A percentile compares a stretch with the other conserved stretches of the same genome.
These are phyloP conservation scores for Spilosoma lubricipeda DNA, from an alignment of 2,888 invertebrate species.

Conservation along the genomic window DNA sequence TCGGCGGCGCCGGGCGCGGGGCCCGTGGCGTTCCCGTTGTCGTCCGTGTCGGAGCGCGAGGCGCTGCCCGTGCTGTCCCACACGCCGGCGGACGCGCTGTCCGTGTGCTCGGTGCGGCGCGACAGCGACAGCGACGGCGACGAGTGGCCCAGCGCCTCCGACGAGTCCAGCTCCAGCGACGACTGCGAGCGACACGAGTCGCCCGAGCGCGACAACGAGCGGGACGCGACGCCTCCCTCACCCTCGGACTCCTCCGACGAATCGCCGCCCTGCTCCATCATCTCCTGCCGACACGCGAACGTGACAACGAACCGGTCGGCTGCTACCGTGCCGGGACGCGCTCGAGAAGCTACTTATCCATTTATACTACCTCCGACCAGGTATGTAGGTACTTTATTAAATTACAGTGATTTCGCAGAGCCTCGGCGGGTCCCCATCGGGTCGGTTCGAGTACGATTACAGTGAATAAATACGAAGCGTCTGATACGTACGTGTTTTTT, in stretches of 20 bases:
- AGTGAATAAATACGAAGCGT: not conserved
- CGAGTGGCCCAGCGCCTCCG: slow-evolving; percentile 61
- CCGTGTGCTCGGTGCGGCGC: slow-evolving; percentile 55
- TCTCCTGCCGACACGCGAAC: slow-evolving; percentile 37
- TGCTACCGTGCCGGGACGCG: not conserved
- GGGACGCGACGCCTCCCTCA: slow-evolving; percentile 28
- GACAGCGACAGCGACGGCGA: slow-evolving; percentile 57
- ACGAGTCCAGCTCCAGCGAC: slow-evolving; percentile 74
- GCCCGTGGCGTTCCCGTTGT: slow-evolving; percentile 66
- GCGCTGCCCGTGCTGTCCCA: slow-evolving; percentile 60
- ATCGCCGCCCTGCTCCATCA: slow-evolving; percentile 60
- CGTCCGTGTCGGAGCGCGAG: slow-evolving; percentile 61
- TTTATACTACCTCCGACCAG: not conserved
- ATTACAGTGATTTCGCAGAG: no score
- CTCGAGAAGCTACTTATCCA: not conserved
- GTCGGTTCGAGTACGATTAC: not conserved
- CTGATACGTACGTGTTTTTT: slow-evolving; percentile 4
- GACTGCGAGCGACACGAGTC: slow-evolving; percentile 62
- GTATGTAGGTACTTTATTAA: not conserved
- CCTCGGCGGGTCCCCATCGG: not conserved
- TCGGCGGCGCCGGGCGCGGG: slow-evolving; percentile 47
- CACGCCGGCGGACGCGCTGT: slow-evolving; percentile 55
- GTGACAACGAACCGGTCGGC: not conserved
- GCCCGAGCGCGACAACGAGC: slow-evolving; percentile 47
- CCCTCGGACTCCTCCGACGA: slow-evolving; percentile 36